Base-by-base conservation (phyloP, 1,140 invertebrate genomes). In the Nasonia vitripennis region DNA sequence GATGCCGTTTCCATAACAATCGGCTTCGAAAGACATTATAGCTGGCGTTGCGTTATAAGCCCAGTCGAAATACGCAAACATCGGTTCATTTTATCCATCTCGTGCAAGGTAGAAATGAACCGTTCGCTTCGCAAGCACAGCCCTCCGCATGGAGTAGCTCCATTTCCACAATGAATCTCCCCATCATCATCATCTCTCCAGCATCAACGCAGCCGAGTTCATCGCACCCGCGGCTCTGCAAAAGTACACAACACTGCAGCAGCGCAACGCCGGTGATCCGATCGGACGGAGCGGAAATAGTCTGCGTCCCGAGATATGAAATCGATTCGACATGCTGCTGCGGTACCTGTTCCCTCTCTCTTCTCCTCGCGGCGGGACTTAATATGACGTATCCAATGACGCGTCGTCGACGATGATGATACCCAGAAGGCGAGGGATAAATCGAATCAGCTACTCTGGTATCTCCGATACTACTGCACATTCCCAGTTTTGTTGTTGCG, bases 381-480 rank as follows among this genome's bases (percentile, higher is more conserved):
- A 83, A 88, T 87, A 82, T 78, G 79, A 87, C 86, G 75, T 84
- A 78, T 88, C 80, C 84, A 78, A 87, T 88, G 86, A 87, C 83
- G 79, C 77, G 84, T 80, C 77, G 51, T 6, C 81, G 86, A 71
- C 86, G 85, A 86, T n/a, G 87, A 88, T 62, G 83, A 89, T 82
- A 75, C 84, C 84, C 37, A 79, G 86, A 86, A 77, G 45, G 79
- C 55, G 7, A 62, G 20, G 55, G 55, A 62, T 62, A 62, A 62
- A 62, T 17, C 20, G 20, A 17, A 17, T 4, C 55, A 62, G 4
- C 55, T 45, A 45, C 41, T 62, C 55, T 17, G 55, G 55, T 62
- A 20, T 62, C 17, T n/a, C n/a, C 2, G 3, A 62, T 62, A 62
- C 6, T n/a, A 20, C 17, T 62, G 6, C 4, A 14, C 10, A 10